Base-by-base conservation (phyloP, 2,888 invertebrate genomes). In the Parnassius smintheus region DNA sequence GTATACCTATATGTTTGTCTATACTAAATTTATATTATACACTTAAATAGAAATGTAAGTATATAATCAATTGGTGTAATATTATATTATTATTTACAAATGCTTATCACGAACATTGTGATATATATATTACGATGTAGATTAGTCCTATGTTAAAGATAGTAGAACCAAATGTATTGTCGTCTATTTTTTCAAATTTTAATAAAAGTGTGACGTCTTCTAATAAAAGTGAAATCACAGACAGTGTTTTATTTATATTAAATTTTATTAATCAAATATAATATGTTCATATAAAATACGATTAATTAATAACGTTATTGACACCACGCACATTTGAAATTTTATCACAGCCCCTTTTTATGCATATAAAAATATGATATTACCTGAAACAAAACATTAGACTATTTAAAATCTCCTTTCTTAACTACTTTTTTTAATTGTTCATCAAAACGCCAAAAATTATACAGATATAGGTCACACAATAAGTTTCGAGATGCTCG, bases 311-410 rank as follows among this genome's bases (percentile, higher is more conserved):
- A 13, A 46, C 46, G 45, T 63, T 56, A 56, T 62, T 51, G 55
- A 51, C 67, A 68, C 67, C 68, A 72, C 68, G 60, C 67, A 68
- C 65, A 69, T 71, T 70, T 72, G 65, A 65, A 72, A 74, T 78
- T 35, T 35, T 87, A 86, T 87, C 87, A 87, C 87, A 87, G 87
- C 82, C 83, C 77, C 73, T 77, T 79, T 78, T 71, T 13, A 63
- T 55, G 44, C 73, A 71, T 74, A 72, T 68, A 70, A 58, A 65
- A 63, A 59, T 68, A 65, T 65, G 50, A 56, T 59, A 62, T 63
- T 71, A 73, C 73, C 75, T 72, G 73, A 61, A 74, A 74, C 68
- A 69, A 69, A 45, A 59, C 41, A 56, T 41, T 18, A 13, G 45
- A 25, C 13, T 18, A 18, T 2, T 55, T 12, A 25, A 54, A 41